Conservation (phyloP, 2,113 vertebrate genomes). For the Apteryx mantelli region DNA sequence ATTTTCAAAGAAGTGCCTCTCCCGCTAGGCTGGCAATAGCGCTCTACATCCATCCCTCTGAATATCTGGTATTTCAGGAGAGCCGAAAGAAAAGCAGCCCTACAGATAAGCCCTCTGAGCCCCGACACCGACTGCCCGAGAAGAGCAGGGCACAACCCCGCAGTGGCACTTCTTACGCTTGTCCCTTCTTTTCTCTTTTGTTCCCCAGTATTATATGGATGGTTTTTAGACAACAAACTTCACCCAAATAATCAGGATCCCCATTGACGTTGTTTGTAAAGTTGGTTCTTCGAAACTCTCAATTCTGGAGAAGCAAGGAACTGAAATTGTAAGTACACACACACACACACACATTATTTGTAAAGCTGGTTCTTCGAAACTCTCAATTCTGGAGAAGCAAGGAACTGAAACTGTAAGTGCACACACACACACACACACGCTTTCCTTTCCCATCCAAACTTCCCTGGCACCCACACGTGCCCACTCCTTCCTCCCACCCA, state of each 20-base stretch:
- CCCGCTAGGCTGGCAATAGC: neutral
- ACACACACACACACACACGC: too few species aligned
- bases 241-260: neutral
- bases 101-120: neutral
- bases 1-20: neutral
- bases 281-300: neutral
- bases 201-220: accelerated
- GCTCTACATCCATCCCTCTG: neutral
- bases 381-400: neutral
- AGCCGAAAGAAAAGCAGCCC: neutral
- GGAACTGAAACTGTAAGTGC: neutral
- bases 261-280: neutral
- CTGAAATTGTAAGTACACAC: neutral
- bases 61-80: neutral
- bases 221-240: neutral
- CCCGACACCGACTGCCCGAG: neutral
- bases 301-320: neutral
- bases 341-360: too few species aligned
- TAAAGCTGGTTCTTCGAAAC: neutral
- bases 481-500: neutral
- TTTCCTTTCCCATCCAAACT: neutral
- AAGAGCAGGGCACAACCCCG: neutral
- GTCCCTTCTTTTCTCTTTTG: neutral
- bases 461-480: neutral
- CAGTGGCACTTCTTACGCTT: neutral